Base-by-base conservation (phyloP, 2,888 invertebrate species). In the Diadegma fenestrale region DNA sequence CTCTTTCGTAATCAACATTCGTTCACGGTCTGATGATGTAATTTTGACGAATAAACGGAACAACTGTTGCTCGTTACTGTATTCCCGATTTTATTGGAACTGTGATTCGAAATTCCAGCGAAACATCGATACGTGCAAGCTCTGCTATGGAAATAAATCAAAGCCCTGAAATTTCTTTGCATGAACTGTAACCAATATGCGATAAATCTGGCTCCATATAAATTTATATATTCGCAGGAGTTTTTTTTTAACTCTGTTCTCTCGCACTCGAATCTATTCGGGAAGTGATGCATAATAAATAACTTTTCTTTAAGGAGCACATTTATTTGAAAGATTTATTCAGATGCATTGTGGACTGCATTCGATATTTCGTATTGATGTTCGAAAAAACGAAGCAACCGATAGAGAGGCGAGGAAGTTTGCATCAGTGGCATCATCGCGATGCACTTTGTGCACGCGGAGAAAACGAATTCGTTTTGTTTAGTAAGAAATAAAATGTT, bases 271-370 rank as follows among this genome's bases (percentile, higher is more conserved):
- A 17, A 8, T 30, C 17, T 8, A 64, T 37, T 17, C 33, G 48
- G 8, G 63, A 79, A 75, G 68, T 54, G 26, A 71, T 64, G 10
- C 64, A 37, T 37, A 37, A 82, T 82, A 80, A 78, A 82, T 79
- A 37, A 80, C 14, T 61, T 45, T n/a, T 43, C n/a, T 17, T 45
- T 72, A 61, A 12, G 54, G 63, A 79, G 7, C 8, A 6, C 51
- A 51, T 19, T 82, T 79, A 79, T 79, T 72, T 54, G 64, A 76
- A 19, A 64, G 69, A 82, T 75, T 69, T 79, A 33, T 69, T 8
- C 64, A 69, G 66, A 63, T 30, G 30, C 30, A 30, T 30, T 41
- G 0, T 45, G 22, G n/a, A 33, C 61, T n/a, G n/a, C n/a, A 37
- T 45, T 64, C 17, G 58, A 3, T 58, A 43, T 5, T 41, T 5